A percentile compares a stretch with the other conserved stretches of the same genome.
phyloP scores from a whole-genome alignment of 2,888 invertebrate genomes.

The Hymenopus coronatus region DNA sequence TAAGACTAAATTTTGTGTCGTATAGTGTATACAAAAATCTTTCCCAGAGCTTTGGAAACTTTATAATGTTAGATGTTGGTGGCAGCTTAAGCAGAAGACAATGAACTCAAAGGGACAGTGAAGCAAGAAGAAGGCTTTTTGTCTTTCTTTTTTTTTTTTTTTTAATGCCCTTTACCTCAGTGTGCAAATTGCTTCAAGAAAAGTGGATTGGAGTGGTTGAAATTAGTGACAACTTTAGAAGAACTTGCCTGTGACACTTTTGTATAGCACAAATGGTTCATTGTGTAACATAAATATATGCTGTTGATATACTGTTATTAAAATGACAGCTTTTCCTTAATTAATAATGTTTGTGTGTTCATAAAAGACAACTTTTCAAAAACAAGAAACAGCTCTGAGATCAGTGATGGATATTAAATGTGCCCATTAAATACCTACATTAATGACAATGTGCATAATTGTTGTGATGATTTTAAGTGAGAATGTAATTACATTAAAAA shows the following conservation, averaged over 20 bases:
- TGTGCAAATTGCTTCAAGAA: neutral
- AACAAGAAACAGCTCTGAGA: neutral
- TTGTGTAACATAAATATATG: neutral
- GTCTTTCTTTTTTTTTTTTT: neutral
- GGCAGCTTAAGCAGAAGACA: neutral
- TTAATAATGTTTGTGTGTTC: neutral
- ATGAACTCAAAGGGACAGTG: neutral
- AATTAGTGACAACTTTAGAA: neutral
- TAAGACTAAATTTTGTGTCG: neutral
- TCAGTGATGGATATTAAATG: neutral
- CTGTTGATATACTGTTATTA: neutral
- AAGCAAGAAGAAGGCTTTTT: neutral
- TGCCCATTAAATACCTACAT: neutral
- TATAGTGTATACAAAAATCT: neutral
- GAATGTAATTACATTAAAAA: neutral
- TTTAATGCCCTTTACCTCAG: neutral
- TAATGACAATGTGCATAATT: neutral
- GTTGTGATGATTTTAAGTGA: neutral
- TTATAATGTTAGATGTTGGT: neutral
- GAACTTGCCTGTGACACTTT: neutral
- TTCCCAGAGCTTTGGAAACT: neutral
- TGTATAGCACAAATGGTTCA: neutral
- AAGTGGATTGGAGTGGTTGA: neutral
- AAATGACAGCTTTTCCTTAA: neutral
- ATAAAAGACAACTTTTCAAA: neutral